Evolutionary conservation across 1,140 invertebrate species (phyloP), one percentile per base, ranked within the genome.

Genomic region (Bombus superbus): DNA sequence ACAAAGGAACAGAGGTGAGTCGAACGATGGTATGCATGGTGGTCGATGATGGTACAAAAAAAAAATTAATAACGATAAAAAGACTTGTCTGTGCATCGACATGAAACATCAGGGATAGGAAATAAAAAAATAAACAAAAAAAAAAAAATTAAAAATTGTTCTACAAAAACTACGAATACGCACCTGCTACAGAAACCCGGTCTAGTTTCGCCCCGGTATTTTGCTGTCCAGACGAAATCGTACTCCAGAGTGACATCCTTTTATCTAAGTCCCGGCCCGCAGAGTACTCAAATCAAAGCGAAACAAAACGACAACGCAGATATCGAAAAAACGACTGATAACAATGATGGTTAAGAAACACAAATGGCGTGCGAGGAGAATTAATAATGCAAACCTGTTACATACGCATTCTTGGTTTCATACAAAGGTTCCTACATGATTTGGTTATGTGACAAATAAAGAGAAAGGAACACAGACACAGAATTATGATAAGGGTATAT

Each of bases 301-400:
- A 76, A 92, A 91, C 81, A 89, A 93, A 93, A 92, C 89, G 91
- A 92, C 88, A 91, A 92, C 89, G 91, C 87, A 93, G 87, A 92
- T 86, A 90, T 93, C 89, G 91, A 92, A 89, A 85, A 87, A 89
- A 77, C 90, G 86, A 91, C 86, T 87, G 76, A 68, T 88, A 89
- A 89, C 78, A 91, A 79, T 90, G 76, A 68, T 84, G 88, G 89
- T 92, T 90, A 92, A 79, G 4, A 69, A 91, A 93, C 87, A 93
- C 87, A 92, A 89, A 92, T 89, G 87, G 28, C 92, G 92, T 92
- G 92, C 92, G 80, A 79, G 69, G 82, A 84, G 38, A 79, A 84
- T 87, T 78, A 87, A 87, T 74, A 32, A 87, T 77, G 69, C 84
- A 81, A 81, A 81, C 42, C 42, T 44, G 62, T 73, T 42, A 73